These are phyloP conservation scores for Ophion ventricosus DNA, from an alignment of 2,888 invertebrate genomes.

Conservation along the genomic window DNA sequence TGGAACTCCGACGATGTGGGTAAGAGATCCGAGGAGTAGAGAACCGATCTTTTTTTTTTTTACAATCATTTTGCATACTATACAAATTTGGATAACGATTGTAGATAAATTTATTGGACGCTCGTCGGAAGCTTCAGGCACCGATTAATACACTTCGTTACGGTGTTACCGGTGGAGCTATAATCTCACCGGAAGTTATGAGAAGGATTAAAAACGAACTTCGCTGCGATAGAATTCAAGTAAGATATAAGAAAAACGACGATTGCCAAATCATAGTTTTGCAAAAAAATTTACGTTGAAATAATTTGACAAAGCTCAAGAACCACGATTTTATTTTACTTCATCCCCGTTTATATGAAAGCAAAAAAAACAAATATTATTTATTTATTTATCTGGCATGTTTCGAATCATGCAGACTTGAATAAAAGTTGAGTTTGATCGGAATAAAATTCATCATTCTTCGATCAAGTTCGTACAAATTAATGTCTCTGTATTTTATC, in stretches of 20 bases:
- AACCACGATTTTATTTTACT: too few species aligned
- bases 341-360: too few species aligned
- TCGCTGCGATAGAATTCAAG: slow-evolving; percentile 83
- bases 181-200: slow-evolving; percentile 87
- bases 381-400: too few species aligned
- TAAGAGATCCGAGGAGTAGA: slow-evolving; percentile 67
- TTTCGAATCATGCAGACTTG: too few species aligned
- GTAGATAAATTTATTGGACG: slow-evolving; percentile 88
- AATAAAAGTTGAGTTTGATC: too few species aligned
- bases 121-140: slow-evolving; percentile 83
- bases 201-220: slow-evolving; percentile 84
- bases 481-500: too few species aligned
- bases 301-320: too few species aligned
- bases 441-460: too few species aligned
- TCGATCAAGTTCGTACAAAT: too few species aligned
- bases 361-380: too few species aligned
- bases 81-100: slow-evolving; percentile 8
- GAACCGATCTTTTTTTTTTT: not conserved
- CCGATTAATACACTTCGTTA: slow-evolving; percentile 84
- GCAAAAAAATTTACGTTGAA: not conserved
- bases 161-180: slow-evolving; percentile 90
- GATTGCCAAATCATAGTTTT: not conserved
- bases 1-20: slow-evolving; percentile 94
- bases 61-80: not conserved
- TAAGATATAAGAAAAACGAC: not conserved